Percentiles rank a stretch among this genome's conserved stretches.
phyloP scores from a whole-genome alignment of 2,888 invertebrate species.

The Noctua pronuba region DNA sequence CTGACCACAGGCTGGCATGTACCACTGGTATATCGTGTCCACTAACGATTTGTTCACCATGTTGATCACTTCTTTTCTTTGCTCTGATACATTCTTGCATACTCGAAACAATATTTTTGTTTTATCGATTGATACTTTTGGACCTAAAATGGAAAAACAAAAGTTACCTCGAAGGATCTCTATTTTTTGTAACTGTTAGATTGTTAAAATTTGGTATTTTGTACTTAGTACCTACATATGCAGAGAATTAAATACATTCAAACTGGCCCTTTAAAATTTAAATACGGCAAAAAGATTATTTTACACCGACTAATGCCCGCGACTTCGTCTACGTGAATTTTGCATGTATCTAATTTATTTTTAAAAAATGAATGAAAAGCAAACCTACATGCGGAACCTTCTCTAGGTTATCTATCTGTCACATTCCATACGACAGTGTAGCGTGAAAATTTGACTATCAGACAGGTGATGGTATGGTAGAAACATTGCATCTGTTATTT shows the following conservation, averaged over 20 bases:
- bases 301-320: background rate
- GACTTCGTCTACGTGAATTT: background rate
- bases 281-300: background rate
- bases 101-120: conserved; percentile 80
- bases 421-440: background rate
- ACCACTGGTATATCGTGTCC: conserved; percentile 87
- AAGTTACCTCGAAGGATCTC: background rate
- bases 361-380: background rate
- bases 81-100: conserved; percentile 80
- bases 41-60: conserved; percentile 82
- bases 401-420: background rate
- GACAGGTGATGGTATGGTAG: background rate
- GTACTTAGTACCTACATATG: no score
- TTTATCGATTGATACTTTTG: conserved; percentile 78
- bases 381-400: background rate
- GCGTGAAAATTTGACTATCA: background rate
- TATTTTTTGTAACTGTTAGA: background rate
- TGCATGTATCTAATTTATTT: background rate
- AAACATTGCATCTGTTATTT: background rate
- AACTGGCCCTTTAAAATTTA: background rate
- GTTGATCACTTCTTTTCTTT: conserved; percentile 78
- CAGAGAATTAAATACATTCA: no score
- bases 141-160: conserved; percentile 73
- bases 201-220: no score
- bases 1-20: conserved; percentile 81